These are phyloP conservation scores for Agapornis roseicollis DNA, from an alignment of 2,113 vertebrate species.

Conservation along the genomic window DNA sequence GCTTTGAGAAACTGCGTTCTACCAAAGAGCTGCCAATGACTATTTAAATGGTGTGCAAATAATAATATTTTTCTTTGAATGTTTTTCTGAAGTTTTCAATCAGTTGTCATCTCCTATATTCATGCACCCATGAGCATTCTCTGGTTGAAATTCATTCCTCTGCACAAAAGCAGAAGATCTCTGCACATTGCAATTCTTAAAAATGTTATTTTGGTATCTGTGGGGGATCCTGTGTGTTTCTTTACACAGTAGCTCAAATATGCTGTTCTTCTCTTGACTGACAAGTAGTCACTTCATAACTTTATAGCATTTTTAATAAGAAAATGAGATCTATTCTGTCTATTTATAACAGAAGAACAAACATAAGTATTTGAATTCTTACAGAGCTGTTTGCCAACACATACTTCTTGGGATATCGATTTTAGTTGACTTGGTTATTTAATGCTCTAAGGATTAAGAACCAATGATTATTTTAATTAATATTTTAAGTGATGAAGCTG, in stretches of 20 bases:
- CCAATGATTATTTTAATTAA: background rate
- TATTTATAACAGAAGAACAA: background rate
- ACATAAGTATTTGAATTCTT: background rate
- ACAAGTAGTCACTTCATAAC: background rate
- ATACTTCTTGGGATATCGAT: background rate
- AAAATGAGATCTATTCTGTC: background rate
- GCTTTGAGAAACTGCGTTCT: slow-evolving; percentile 8
- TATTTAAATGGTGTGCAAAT: background rate
- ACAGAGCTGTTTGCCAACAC: background rate
- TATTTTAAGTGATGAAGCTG: background rate
- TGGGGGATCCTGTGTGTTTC: background rate
- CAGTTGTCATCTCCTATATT: background rate
- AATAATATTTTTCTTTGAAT: background rate
- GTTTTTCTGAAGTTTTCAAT: background rate
- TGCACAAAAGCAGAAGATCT: background rate
- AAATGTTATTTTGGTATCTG: background rate
- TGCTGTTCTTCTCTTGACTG: background rate
- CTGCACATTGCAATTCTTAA: background rate
- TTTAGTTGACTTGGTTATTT: background rate
- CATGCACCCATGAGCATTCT: background rate
- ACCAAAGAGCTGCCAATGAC: background rate
- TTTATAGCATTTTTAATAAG: background rate
- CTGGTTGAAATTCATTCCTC: background rate
- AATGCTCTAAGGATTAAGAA: background rate
- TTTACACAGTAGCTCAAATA: background rate